These are phyloP conservation scores for Drosophila trapezifrons DNA, from an alignment of 1,140 invertebrate genomes.

Conservation along the genomic window DNA sequence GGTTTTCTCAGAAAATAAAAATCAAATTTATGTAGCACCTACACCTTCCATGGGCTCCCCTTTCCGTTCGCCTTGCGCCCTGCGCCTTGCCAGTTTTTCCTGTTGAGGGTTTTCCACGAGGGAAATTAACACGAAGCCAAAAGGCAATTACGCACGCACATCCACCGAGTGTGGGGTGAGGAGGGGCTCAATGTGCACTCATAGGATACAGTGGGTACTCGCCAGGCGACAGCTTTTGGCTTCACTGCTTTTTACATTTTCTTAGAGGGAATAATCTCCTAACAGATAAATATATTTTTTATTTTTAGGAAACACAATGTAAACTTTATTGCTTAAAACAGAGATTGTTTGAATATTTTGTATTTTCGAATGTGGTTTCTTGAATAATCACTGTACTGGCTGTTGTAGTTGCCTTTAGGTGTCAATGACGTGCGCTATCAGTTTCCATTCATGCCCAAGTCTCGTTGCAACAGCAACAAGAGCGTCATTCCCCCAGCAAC, in stretches of 20 bases:
- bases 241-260: neutral
- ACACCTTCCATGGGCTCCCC: constrained; percentile 7
- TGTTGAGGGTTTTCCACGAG: constrained; percentile 41
- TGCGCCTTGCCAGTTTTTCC: constrained; percentile 25
- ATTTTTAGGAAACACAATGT: neutral
- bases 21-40: constrained; percentile 82
- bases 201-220: constrained; percentile 14
- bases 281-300: too few species aligned
- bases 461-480: constrained; percentile 37
- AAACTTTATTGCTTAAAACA: neutral
- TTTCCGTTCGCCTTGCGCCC: neutral
- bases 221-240: neutral
- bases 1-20: constrained; percentile 69
- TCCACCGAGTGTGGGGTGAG: constrained; percentile 8
- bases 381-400: constrained; percentile 15
- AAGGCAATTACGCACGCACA: constrained; percentile 74
- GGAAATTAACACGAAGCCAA: constrained; percentile 57
- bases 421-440: constrained; percentile 81
- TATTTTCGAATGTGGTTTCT: neutral
- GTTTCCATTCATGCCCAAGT: constrained; percentile 73
- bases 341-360: neutral
- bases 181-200: constrained; percentile 18
- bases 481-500: constrained; percentile 6
- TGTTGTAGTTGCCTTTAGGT: constrained; percentile 53
- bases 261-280: too few species aligned